Evolutionary conservation across 2,888 invertebrate genomes (phyloP).

Genomic region (Zootermopsis nevadensis): DNA sequence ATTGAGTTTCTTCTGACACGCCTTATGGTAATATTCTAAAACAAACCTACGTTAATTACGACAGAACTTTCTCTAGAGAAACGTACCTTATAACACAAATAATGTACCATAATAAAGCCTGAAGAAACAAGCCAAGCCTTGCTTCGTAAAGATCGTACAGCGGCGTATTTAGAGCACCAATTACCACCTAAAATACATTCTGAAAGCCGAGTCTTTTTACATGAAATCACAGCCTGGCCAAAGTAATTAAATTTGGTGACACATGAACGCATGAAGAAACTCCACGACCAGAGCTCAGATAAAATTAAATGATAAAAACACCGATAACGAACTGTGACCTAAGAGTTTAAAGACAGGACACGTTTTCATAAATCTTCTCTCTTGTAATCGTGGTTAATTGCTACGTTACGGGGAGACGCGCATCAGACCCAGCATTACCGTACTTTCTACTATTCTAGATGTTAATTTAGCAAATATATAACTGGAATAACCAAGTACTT

Average conservation of each 20-base stretch:
- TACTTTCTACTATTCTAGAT: not conserved
- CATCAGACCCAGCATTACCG: not conserved
- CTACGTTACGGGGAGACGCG: not conserved
- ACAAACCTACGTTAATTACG: too few relatives aligned
- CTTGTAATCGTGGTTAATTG: not conserved
- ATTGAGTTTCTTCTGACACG: too few relatives aligned
- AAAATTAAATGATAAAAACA: not conserved
- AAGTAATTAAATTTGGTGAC: not conserved
- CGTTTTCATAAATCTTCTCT: not conserved
- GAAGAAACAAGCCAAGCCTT: too few relatives aligned
- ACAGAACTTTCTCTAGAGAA: too few relatives aligned
- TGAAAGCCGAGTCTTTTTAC: too few relatives aligned
- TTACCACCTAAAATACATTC: too few relatives aligned
- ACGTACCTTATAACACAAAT: too few relatives aligned
- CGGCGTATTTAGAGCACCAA: too few relatives aligned
- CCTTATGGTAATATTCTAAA: too few relatives aligned
- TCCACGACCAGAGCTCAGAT: not conserved
- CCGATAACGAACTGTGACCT: not conserved
- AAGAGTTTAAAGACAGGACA: not conserved
- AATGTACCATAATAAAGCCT: too few relatives aligned
- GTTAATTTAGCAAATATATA: not conserved
- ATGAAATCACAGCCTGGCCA: not conserved
- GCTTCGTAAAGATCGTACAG: too few relatives aligned
- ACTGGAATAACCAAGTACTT: not conserved
- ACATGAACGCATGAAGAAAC: constrained; percentile 4